Evolutionary conservation across 1,140 invertebrate species (phyloP).

Genomic region (Dendrolimus kikuchii): DNA sequence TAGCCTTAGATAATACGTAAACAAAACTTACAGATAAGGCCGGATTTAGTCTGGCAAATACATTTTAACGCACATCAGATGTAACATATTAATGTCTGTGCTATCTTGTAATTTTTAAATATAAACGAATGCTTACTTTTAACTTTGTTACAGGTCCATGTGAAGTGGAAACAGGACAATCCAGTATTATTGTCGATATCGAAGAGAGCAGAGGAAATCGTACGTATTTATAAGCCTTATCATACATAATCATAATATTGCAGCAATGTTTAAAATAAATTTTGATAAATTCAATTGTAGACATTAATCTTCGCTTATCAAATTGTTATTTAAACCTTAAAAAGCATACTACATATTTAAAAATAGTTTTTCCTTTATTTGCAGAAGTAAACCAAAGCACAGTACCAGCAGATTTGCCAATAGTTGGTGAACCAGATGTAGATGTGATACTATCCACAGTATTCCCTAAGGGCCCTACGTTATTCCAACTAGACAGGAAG

Average conservation of each 20-base stretch:
- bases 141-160: constrained; percentile 77
- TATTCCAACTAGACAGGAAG: constrained; percentile 89
- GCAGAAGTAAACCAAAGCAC: constrained; percentile 88
- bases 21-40: no score
- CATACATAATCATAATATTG: no score
- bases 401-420: constrained; percentile 83
- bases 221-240: constrained; percentile 74
- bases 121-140: neutral
- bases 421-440: constrained; percentile 84
- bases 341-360: neutral
- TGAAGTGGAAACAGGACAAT: constrained; percentile 87
- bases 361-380: constrained; percentile 25
- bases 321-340: neutral
- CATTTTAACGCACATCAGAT: no score
- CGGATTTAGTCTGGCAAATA: no score
- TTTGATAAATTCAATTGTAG: no score
- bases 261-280: no score
- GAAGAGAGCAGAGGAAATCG: constrained; percentile 88
- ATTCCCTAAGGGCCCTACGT: constrained; percentile 82
- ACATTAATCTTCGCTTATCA: neutral
- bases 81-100: no score
- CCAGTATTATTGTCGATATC: constrained; percentile 91
- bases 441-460: constrained; percentile 85
- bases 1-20: no score
- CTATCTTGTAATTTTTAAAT: neutral